Evolutionary conservation across 2,888 invertebrate species (phyloP), one percentile per base, ranked within the genome.

Genomic region (Eristalinus aeneus): DNA sequence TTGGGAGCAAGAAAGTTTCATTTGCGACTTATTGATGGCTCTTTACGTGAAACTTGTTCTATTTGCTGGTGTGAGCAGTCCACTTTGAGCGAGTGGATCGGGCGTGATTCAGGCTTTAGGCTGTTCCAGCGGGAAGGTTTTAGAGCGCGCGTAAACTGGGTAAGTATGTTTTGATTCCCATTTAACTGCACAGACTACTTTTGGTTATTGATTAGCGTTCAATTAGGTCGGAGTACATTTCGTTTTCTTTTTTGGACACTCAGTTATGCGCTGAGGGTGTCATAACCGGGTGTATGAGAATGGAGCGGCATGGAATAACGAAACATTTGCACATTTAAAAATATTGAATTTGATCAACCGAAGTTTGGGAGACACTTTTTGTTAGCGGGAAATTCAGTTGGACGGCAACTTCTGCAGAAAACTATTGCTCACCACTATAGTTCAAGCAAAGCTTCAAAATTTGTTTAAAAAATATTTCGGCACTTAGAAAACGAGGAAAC

Each of bases 1-100:
- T 84, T 79, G 79, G 69, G 78, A 71, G 56, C 75, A 85, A 75
- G 80, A 80, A 85, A 76, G 84, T 80, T 84, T 84, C 71, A 63
- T 84, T 75, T 75, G 65, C 61, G 69, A 77, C 63, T 73, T 78
- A 65, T 39, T 77, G 60, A 61, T 68, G 23, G 20, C 27, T 64
- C 63, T 75, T 67, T 65, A 31, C 9, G 39, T 31, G 23, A 56
- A 75, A 84, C 79, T 56, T 61, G 83, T 83, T 74, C 11, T 1
- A 22, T 69, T 56, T 67, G 32, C 63, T 32, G 11, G 56, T 64
- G 22, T 34, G 11, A 27, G 34, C 68, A 68, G 16, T 22, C 36
- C n/a, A 60, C n/a, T 39, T 27, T 34, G 60, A 39, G 56, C 68
- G 36, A 32, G 10, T 76, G 11, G 53, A 58, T 36, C 36, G 32